Evolutionary conservation across 2,113 vertebrate genomes (phyloP).

Genomic region (Silurus asotus): DNA sequence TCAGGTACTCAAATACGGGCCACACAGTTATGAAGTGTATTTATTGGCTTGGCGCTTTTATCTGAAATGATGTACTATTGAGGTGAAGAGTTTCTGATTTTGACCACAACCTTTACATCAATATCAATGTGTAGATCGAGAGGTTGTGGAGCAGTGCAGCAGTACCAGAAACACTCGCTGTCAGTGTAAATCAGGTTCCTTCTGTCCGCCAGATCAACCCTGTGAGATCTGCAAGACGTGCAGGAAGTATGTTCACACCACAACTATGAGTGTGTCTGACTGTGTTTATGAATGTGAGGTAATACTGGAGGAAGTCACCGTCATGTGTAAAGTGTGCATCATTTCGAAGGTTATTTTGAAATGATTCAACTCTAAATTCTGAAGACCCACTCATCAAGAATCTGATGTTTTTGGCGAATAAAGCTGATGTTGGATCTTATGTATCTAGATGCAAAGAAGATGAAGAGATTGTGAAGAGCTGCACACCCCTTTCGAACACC

Average conservation of each 20-base stretch:
- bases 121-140: conserved; percentile 62
- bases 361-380: too few relatives aligned
- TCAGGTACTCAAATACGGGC: conserved; percentile 57
- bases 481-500: conserved; percentile 49
- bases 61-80: background rate
- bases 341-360: too few relatives aligned
- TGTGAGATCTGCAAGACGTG: conserved; percentile 75
- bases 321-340: too few relatives aligned
- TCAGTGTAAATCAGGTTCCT: conserved; percentile 64
- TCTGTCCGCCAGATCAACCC: conserved; percentile 66
- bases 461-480: conserved; percentile 63
- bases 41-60: background rate
- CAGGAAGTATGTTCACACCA: conserved; percentile 57
- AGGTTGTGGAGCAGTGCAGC: conserved; percentile 50
- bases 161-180: conserved; percentile 61
- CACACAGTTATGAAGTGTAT: background rate
- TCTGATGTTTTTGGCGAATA: background rate
- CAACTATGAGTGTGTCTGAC: background rate
- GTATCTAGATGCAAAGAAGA: conserved; percentile 64
- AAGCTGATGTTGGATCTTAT: background rate
- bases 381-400: too few relatives aligned
- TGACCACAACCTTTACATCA: background rate
- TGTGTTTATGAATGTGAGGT: background rate
- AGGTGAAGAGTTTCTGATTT: background rate
- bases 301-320: too few relatives aligned